Evolutionary conservation across 1,140 invertebrate genomes (phyloP), one percentile per base, ranked within the genome.

Genomic region (Halotydeus destructor): DNA sequence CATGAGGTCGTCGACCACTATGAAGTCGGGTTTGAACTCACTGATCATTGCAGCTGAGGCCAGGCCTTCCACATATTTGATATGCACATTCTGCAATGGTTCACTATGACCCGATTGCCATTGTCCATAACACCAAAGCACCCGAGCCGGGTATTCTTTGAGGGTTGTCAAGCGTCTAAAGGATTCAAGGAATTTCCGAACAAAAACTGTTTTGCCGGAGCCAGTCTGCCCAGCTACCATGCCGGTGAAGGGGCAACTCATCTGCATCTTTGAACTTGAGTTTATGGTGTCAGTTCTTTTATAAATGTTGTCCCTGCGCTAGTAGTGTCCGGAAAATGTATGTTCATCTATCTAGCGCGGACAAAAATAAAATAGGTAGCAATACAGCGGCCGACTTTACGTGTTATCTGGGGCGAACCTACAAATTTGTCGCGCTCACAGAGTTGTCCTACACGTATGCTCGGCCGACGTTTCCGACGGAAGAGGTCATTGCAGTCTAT

Each of bases 1-100:
- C 25, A 38, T 38, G 14, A 38, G 19, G 16, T 38, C 37, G 28
- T 38, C 37, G 4, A 38, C 19, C 3, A 38, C 24, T 4, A 36
- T 36, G 19, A 3, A 36, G 4, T 3, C 5, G 4, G 31, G 31
- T 33, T 33, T 33, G 19, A 3, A 5, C 4, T 18, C 31, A 12
- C 19, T 18, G 19, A 5, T 16, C 19, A 16, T 33, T 33, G 14
- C 31, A 3, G 19, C 19, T 12, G 19, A 5, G 4, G 3, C 19
- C 19, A 33, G 11, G 3, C 31, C 31, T 33, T 33, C 19, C 3
- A 33, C 11, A n/a, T n/a, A n/a, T n/a, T n/a, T n/a, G 11, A 33
- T 16, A 3, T 33, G 3, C 5, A 12, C 11, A 33, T 33, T 33
- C 19, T 33, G 14, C 14, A 36, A 19, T 6, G 14, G 21, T 23